These are phyloP conservation scores for Neria commutata DNA, from an alignment of 2,888 invertebrate species.

Conservation along the genomic window DNA sequence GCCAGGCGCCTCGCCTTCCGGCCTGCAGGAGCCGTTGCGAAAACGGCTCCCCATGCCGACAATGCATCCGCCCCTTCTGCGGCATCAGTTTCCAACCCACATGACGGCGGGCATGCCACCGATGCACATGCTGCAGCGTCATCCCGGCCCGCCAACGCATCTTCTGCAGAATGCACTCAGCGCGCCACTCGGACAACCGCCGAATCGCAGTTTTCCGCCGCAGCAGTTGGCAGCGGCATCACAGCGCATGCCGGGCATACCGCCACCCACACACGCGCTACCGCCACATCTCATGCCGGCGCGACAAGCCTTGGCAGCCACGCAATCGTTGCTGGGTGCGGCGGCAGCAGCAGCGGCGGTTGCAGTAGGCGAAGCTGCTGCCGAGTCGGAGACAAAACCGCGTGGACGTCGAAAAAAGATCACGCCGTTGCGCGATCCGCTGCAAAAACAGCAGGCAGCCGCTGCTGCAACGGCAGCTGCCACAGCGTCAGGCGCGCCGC, in stretches of 20 bases:
- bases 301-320: slow-evolving; percentile 26
- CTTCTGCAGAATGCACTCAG: slow-evolving; percentile 56
- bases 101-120: slow-evolving; percentile 38
- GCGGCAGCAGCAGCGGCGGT: slow-evolving; percentile 2
- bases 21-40: slow-evolving; percentile 60
- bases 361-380: slow-evolving; percentile 22
- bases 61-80: slow-evolving; percentile 57
- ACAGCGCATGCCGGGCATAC: slow-evolving; percentile 37
- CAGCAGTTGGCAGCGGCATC: slow-evolving; percentile 31
- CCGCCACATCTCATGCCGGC: slow-evolving; percentile 20
- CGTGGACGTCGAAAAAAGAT: slow-evolving; percentile 61
- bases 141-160: slow-evolving; percentile 45
- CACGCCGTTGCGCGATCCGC: slow-evolving; percentile 59
- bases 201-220: slow-evolving; percentile 41
- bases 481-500: slow-evolving; percentile 14
- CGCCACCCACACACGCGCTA: slow-evolving; percentile 28
- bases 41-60: slow-evolving; percentile 60
- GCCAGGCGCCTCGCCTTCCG: slow-evolving; percentile 49
- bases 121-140: slow-evolving; percentile 51
- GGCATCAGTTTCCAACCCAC: slow-evolving; percentile 52
- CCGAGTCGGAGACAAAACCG: slow-evolving; percentile 45
- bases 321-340: slow-evolving; percentile 18
- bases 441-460: slow-evolving; percentile 63
- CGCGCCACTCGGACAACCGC: slow-evolving; percentile 51
- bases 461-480: slow-evolving; percentile 64